Conservation (phyloP, 2,888 invertebrate species). For the Galerucella pusilla region DNA sequence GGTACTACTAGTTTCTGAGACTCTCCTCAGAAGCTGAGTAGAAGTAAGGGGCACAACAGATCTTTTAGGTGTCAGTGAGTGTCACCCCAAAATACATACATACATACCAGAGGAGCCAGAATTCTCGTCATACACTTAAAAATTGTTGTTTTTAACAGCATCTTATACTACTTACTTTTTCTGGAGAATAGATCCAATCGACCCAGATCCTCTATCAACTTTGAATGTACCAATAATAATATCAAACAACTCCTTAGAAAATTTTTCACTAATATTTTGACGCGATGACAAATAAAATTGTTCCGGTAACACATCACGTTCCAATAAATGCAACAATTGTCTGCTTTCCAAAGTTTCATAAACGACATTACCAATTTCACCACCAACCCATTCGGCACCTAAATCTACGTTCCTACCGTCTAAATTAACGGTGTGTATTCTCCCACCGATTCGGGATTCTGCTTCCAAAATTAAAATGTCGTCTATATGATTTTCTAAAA, state of each 20-base stretch:
- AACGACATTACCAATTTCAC: conserved; percentile 58
- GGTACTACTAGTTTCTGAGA: no score
- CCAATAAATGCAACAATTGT: conserved; percentile 55
- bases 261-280: conserved; percentile 27
- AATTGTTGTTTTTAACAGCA: no score
- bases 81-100: no score
- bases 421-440: conserved; percentile 53
- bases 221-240: not conserved
- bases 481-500: conserved; percentile 64
- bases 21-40: no score
- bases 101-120: no score
- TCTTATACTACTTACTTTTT: not conserved
- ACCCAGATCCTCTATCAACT: not conserved
- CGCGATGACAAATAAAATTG: conserved; percentile 40
- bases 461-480: conserved; percentile 66
- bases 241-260: conserved; percentile 8
- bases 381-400: conserved; percentile 62
- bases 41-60: no score
- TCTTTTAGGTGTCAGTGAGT: no score
- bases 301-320: conserved; percentile 25
- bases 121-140: no score
- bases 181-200: not conserved
- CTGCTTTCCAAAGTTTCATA: conserved; percentile 51
- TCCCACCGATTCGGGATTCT: conserved; percentile 45
- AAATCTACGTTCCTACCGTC: conserved; percentile 53